Evolutionary conservation across 2,888 invertebrate species (phyloP), one percentile per base, ranked within the genome.

Genomic region (Hesperia comma): DNA sequence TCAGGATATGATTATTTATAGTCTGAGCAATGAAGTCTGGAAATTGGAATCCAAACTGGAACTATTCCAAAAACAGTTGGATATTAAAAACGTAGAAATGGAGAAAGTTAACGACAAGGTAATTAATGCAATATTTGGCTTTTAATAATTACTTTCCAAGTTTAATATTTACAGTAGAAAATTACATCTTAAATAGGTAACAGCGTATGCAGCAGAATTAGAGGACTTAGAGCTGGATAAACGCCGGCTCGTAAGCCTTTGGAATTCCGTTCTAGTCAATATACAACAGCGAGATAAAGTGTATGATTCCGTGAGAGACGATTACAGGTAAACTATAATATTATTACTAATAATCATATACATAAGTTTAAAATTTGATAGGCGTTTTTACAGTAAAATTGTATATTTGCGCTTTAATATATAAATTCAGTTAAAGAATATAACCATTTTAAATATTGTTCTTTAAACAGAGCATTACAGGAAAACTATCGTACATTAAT

Each of bases 221-320:
- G 95, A 96, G 79, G 95, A 94, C 21, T 79, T 96, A 58, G 95
- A 95, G 74, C 87, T 94, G 57, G 96, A 97, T 74, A 95, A 96
- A 70, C 94, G 94, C 46, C 94, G 95, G 5, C 87, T 97, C 17
- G 93, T 95, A 70, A 94, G 94, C 75, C 93, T 96, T 6, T 97
- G 97, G 97, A 95, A 95, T 79, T 94, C 95, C 14, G 95, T 96
- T 49, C 93, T 97, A 2, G 90, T 95, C 12, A 95, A 95, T 67
- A 95, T 97, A 69, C 92, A 94, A 21, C 94, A 95, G 68, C 85
- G 96, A 21, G 96, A 97, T 79, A 94, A 94, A 74, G 93, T 95
- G 0, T 93, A 94, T 68, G 93, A 94, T 70, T 94, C 94, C 60
- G 92, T 95, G 0, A 92, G 93, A 53, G 88, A 93, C 41, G 95